Conservation (phyloP, 2,113 vertebrate species). For the Myxocyprinus asiaticus region DNA sequence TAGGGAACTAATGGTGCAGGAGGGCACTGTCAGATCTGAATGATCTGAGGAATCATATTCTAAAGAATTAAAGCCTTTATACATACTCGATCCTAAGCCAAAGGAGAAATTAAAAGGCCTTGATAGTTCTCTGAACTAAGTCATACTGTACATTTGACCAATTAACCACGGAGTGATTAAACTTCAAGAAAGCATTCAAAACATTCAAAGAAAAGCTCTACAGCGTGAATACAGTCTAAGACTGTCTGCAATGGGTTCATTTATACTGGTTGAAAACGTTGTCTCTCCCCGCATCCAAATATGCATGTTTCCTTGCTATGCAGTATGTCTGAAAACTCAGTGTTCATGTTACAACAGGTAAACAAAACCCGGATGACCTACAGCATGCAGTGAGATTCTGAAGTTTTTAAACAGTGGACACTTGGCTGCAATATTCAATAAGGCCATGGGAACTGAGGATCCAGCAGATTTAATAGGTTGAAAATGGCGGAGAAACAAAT, state of each 20-base stretch:
- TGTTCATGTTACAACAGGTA: too few species aligned
- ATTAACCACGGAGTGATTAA: slow-evolving; percentile 1
- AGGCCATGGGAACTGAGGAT: too few species aligned
- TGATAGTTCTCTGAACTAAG: background rate
- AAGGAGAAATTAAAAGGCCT: background rate
- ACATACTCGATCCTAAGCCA: background rate
- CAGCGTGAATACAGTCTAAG: background rate
- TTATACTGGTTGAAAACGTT: too few species aligned
- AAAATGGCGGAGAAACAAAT: too few species aligned
- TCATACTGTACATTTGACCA: slow-evolving; percentile 3
- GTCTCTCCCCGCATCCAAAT: too few species aligned
- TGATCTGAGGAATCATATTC: background rate
- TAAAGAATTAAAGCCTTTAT: slow-evolving; percentile 14
- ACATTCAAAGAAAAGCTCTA: background rate
- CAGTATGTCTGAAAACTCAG: too few species aligned
- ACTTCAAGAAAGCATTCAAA: background rate
- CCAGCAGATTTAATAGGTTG: too few species aligned
- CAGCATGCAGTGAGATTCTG: too few species aligned
- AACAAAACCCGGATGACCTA: too few species aligned
- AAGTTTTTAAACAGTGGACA: too few species aligned
- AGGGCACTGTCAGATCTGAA: background rate
- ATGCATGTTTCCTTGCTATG: too few species aligned
- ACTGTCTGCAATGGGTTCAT: background rate
- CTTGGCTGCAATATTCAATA: too few species aligned
- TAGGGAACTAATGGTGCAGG: background rate